These are phyloP conservation scores for Eudemis profundana DNA, from an alignment of 2,888 invertebrate species.

Conservation along the genomic window DNA sequence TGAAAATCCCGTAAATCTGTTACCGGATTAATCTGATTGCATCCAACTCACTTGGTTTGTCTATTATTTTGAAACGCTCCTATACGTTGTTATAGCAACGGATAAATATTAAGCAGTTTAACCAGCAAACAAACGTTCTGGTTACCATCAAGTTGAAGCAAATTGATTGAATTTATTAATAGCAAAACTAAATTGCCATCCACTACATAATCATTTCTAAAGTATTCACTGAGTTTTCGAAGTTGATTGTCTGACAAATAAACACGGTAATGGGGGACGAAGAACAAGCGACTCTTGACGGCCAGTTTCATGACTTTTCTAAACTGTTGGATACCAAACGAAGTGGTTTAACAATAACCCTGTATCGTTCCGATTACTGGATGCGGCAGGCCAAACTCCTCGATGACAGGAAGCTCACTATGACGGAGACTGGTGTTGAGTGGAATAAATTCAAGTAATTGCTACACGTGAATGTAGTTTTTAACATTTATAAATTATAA, in stretches of 20 bases:
- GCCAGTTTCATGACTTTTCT: constrained; percentile 66
- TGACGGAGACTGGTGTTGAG: constrained; percentile 74
- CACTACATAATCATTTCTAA: neutral
- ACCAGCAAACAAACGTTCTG: too few species aligned
- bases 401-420: constrained; percentile 71
- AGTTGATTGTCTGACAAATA: constrained; percentile 11
- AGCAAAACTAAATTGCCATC: neutral
- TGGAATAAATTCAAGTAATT: constrained; percentile 60
- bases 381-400: constrained; percentile 70
- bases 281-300: constrained; percentile 68
- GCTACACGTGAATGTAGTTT: neutral
- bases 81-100: too few species aligned
- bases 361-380: constrained; percentile 73
- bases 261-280: constrained; percentile 65
- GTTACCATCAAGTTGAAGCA: too few species aligned
- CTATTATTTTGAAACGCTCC: too few species aligned
- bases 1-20: too few species aligned
- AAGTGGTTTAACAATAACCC: constrained; percentile 64
- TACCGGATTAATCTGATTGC: too few species aligned
- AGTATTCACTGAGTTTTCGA: too few species aligned
- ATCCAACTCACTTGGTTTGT: too few species aligned
- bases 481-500: neutral
- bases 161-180: too few species aligned
- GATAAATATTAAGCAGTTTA: too few species aligned
- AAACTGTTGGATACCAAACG: constrained; percentile 63